A percentile compares a stretch with the other conserved stretches of the same genome.
Evolutionary conservation across 1,140 invertebrate genomes (phyloP).

Genomic region (Calephelis virginiensis): DNA sequence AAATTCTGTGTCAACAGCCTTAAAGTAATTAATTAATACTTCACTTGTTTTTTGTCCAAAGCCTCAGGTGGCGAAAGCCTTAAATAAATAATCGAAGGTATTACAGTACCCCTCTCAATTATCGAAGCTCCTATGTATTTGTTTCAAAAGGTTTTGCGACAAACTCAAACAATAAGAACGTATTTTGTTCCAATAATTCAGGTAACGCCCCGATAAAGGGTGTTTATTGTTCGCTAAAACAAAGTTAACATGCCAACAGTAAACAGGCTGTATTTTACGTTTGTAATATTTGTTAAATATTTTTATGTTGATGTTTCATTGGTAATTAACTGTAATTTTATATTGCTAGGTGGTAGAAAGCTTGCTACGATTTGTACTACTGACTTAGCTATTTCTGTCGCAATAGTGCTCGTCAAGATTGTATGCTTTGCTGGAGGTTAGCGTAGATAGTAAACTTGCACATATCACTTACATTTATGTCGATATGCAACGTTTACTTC

Average conservation of each 20-base stretch:
- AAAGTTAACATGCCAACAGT: background rate
- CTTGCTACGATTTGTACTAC: too few species aligned
- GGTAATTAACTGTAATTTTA: too few species aligned
- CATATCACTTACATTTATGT: too few species aligned
- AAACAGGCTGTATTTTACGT: background rate
- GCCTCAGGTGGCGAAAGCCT: slow-evolving; percentile 61
- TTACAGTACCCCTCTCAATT: slow-evolving; percentile 54
- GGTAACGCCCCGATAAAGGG: background rate
- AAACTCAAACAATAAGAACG: slow-evolving; percentile 23
- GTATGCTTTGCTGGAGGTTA: too few species aligned
- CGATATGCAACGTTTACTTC: too few species aligned
- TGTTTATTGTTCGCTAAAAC: slow-evolving; percentile 13
- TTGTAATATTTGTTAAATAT: background rate
- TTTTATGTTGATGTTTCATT: slow-evolving; percentile 1
- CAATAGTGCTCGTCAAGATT: too few species aligned
- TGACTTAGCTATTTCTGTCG: too few species aligned
- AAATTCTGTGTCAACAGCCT: slow-evolving; percentile 14
- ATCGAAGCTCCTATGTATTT: slow-evolving; percentile 43
- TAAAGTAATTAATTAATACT: slow-evolving; percentile 51
- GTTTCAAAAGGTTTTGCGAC: slow-evolving; percentile 39
- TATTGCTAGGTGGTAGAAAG: too few species aligned
- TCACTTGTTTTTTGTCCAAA: slow-evolving; percentile 54
- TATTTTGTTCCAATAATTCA: slow-evolving; percentile 9
- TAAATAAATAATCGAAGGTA: slow-evolving; percentile 67
- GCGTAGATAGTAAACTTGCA: too few species aligned